Percentiles rank a stretch among this genome's conserved stretches.
Evolutionary conservation across 2,888 invertebrate species (phyloP).

Genomic region (Ormyrus rosae): DNA sequence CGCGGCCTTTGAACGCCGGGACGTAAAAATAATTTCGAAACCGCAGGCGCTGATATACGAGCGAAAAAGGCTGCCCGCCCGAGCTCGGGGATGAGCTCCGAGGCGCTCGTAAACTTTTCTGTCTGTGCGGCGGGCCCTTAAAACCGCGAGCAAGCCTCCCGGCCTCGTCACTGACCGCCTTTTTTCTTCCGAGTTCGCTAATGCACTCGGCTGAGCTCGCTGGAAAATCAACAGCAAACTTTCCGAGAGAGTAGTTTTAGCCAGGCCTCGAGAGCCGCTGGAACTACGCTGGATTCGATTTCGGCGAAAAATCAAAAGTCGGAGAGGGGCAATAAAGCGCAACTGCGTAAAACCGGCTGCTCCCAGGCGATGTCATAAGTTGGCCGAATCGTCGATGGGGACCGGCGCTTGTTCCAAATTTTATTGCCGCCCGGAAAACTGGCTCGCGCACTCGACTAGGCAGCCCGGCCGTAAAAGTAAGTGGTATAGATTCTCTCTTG

Average conservation of each 20-base stretch:
- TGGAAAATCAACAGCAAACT: slow-evolving; percentile 29
- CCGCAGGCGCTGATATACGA: slow-evolving; percentile 72
- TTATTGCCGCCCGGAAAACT: slow-evolving; percentile 65
- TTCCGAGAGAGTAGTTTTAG: not conserved
- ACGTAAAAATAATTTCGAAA: slow-evolving; percentile 72
- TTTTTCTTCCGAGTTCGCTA: slow-evolving; percentile 10
- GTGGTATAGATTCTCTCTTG: slow-evolving; percentile 73
- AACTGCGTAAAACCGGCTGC: slow-evolving; percentile 43
- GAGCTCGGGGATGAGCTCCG: not conserved
- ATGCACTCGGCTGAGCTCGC: slow-evolving; percentile 21
- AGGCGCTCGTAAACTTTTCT: slow-evolving; percentile 72
- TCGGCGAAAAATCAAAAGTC: not conserved
- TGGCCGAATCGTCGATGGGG: slow-evolving; percentile 52
- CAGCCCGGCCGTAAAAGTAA: slow-evolving; percentile 74
- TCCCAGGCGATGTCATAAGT: slow-evolving; percentile 50
- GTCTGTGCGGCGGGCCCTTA: slow-evolving; percentile 70
- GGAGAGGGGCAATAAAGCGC: not conserved
- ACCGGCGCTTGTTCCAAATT: slow-evolving; percentile 56
- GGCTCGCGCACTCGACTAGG: slow-evolving; percentile 66
- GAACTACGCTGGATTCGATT: too few species aligned
- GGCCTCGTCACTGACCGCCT: slow-evolving; percentile 37
- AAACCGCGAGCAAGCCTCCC: slow-evolving; percentile 71
- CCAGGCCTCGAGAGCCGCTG: not conserved
- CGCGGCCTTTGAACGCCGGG: slow-evolving; percentile 64
- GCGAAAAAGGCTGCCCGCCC: slow-evolving; percentile 59